These are phyloP conservation scores for Heteropelma amictum DNA, from an alignment of 2,888 invertebrate species.

Conservation along the genomic window DNA sequence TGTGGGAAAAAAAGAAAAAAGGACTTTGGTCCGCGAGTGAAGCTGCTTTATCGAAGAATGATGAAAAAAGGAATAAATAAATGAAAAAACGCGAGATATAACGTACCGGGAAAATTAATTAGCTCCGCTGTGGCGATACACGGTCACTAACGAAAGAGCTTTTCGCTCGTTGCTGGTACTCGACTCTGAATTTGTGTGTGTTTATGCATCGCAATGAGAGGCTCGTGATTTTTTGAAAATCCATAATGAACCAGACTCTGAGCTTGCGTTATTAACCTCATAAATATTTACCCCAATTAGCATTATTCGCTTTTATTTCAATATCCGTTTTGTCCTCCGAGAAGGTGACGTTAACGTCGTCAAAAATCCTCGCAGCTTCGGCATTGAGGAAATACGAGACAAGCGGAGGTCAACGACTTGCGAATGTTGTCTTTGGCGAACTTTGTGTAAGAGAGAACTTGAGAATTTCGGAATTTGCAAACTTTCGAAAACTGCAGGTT, in stretches of 20 bases:
- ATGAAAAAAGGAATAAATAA: conserved; percentile 14
- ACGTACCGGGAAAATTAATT: conserved; percentile 48
- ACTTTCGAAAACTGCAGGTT: too few species aligned
- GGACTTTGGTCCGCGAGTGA: neutral
- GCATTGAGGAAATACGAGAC: neutral
- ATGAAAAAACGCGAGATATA: neutral
- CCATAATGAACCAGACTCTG: conserved; percentile 12
- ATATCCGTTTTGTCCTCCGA: too few species aligned
- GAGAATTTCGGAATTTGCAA: too few species aligned
- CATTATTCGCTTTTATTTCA: neutral
- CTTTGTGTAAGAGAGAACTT: too few species aligned
- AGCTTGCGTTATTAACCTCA: conserved; percentile 6
- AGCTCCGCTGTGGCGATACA: conserved; percentile 41
- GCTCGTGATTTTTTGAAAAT: conserved; percentile 15
- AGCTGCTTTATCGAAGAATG: conserved; percentile 19
- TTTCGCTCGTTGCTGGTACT: conserved; percentile 7
- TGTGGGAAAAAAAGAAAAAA: neutral
- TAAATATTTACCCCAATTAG: conserved; percentile 7
- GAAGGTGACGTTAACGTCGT: too few species aligned
- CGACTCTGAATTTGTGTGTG: neutral
- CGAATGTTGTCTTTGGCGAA: too few species aligned
- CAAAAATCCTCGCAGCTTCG: too few species aligned
- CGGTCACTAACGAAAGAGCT: conserved; percentile 37
- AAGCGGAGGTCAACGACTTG: too few species aligned
- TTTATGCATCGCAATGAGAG: conserved; percentile 9